Conservation (phyloP, 2,113 vertebrate species). For the Sturnira hondurensis region DNA sequence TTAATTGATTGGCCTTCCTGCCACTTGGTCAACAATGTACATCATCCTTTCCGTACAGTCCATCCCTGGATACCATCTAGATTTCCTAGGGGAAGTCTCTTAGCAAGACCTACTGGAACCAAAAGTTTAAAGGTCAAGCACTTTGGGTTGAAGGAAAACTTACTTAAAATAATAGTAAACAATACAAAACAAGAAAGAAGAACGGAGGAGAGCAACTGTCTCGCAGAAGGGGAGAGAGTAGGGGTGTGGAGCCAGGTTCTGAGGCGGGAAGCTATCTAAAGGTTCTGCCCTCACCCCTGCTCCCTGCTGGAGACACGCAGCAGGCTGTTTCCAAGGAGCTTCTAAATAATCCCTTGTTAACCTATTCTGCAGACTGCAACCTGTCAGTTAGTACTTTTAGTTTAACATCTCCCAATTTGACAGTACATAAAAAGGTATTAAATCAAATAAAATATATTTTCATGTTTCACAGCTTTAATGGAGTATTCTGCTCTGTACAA, state of each 20-base stretch:
- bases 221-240: background rate
- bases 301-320: background rate
- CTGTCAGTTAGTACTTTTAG: background rate
- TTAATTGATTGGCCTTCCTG: background rate
- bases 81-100: background rate
- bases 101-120: background rate
- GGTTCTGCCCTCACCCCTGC: fast-evolving
- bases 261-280: background rate
- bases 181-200: background rate
- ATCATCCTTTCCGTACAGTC: background rate
- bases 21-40: background rate
- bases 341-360: background rate
- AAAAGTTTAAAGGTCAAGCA: background rate
- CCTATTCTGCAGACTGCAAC: background rate
- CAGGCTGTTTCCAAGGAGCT: background rate
- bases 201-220: background rate
- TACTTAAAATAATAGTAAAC: background rate
- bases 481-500: constrained; percentile 98
- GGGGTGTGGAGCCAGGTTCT: fast-evolving
- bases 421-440: background rate
- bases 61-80: background rate
- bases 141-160: background rate
- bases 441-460: background rate
- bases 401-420: background rate
- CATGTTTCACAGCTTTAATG: constrained; percentile 96